Conservation (phyloP, 2,888 invertebrate species). For the Sinelater perroti region DNA sequence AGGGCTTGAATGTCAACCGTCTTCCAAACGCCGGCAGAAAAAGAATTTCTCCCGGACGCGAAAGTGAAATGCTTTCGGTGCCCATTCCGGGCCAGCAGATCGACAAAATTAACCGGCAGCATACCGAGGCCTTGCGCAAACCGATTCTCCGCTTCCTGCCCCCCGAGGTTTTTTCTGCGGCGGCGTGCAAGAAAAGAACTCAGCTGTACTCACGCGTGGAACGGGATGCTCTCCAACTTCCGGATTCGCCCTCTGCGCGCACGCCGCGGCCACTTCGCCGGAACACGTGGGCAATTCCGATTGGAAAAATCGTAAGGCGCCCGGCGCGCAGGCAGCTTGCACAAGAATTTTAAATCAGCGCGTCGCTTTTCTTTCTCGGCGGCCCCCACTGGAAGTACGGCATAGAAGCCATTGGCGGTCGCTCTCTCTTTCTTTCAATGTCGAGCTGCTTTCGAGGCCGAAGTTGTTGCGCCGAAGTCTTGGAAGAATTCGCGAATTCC, state of each 20-base stretch:
- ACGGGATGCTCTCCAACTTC: not conserved
- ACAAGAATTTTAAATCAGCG: conserved; percentile 20
- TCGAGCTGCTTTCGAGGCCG: conserved; percentile 14
- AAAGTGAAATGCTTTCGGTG: conserved; percentile 7
- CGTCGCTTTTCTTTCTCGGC: conserved; percentile 8
- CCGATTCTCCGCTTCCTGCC: conserved; percentile 4
- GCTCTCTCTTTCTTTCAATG: conserved; percentile 26
- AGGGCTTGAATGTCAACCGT: no score
- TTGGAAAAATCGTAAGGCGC: not conserved
- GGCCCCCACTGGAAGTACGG: conserved; percentile 9
- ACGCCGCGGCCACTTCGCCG: not conserved
- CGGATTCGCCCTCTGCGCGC: conserved; percentile 10
- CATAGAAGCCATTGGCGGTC: conserved; percentile 17
- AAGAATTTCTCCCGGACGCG: not conserved
- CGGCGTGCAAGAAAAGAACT: conserved; percentile 1
- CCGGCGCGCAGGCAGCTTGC: conserved; percentile 6
- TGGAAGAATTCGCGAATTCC: no score
- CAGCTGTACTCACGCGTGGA: no score
- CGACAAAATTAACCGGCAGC: no score
- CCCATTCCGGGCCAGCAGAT: no score
- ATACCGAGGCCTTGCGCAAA: not conserved
- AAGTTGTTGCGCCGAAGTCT: no score
- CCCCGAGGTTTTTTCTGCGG: not conserved
- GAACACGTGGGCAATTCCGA: not conserved
- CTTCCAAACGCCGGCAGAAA: no score